A percentile compares a stretch with the other conserved stretches of the same genome.
These are phyloP conservation scores for Enteromius thamalakanensis DNA, from an alignment of 2,797 vertebrate genomes.

Conservation along the genomic window DNA sequence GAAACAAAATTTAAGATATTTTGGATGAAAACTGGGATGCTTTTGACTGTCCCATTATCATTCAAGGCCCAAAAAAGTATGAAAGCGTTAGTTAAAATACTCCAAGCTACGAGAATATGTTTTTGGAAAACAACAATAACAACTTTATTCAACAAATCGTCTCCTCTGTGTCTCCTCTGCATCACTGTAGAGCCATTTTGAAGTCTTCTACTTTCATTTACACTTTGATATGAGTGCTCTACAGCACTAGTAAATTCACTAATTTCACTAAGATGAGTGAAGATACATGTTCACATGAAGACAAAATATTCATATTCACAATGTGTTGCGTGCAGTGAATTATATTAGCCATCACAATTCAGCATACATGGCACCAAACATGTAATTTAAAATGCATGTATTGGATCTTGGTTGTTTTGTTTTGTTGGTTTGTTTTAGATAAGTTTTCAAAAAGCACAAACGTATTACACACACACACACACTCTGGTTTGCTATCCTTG, in stretches of 20 bases:
- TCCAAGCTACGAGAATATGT: too few species aligned
- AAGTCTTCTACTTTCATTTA: too few species aligned
- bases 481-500: too few species aligned
- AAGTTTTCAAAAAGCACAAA: neutral
- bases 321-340: neutral
- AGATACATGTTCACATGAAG: neutral
- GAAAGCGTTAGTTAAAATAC: too few species aligned
- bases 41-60: too few species aligned
- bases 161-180: too few species aligned
- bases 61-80: too few species aligned
- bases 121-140: too few species aligned
- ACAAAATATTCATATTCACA: neutral
- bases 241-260: neutral
- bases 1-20: too few species aligned
- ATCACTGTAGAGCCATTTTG: too few species aligned
- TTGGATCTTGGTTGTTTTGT: neutral
- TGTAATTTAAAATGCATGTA: neutral
- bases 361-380: neutral
- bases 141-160: too few species aligned
- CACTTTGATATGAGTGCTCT: neutral
- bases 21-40: too few species aligned
- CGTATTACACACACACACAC: neutral
- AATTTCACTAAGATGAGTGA: neutral
- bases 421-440: neutral
- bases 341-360: neutral